Percentiles rank a stretch among this genome's conserved stretches.
phyloP scores from a whole-genome alignment of 2,888 invertebrate species.

The Brachypalpus laphriformis region DNA sequence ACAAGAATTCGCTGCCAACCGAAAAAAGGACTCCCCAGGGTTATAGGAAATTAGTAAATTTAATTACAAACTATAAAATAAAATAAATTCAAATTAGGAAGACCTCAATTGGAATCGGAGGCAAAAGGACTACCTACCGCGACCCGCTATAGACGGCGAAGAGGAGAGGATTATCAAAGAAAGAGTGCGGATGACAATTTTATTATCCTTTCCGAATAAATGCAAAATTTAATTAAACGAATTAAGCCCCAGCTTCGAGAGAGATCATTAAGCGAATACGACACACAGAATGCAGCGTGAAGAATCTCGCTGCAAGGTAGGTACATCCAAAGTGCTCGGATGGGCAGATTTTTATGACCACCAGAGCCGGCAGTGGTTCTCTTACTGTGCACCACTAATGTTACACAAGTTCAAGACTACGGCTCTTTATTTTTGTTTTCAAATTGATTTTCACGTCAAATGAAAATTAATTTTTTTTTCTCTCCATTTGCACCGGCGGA shows the following conservation, averaged over 20 bases:
- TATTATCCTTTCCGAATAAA: slow-evolving; percentile 65
- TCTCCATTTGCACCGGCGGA: slow-evolving; percentile 20
- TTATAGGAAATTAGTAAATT: slow-evolving; percentile 61
- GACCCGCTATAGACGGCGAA: background rate
- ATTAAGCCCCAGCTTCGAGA: slow-evolving; percentile 49
- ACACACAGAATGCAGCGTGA: slow-evolving; percentile 12
- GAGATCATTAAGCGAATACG: slow-evolving; percentile 60
- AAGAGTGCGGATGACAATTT: slow-evolving; percentile 64
- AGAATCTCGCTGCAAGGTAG: slow-evolving; percentile 17
- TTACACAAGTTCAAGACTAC: slow-evolving; percentile 46
- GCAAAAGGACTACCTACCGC: background rate
- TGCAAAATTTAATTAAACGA: slow-evolving; percentile 72
- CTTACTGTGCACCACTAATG: background rate
- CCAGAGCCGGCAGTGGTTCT: background rate
- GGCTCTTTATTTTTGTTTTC: slow-evolving; percentile 49
- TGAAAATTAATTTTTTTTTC: slow-evolving; percentile 58
- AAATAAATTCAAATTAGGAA: slow-evolving; percentile 56
- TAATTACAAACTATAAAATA: slow-evolving; percentile 70
- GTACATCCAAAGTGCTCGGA: background rate
- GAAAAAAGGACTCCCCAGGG: slow-evolving; percentile 12
- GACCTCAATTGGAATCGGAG: slow-evolving; percentile 16
- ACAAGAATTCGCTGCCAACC: background rate
- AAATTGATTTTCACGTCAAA: slow-evolving; percentile 54
- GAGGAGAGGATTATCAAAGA: slow-evolving; percentile 33
- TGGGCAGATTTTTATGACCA: slow-evolving; percentile 58